Evolutionary conservation across 53 echinoderm and acorn worm species (phyloP), one percentile per base, ranked within the genome.

Genomic region (Mesocentrotus franciscanus): DNA sequence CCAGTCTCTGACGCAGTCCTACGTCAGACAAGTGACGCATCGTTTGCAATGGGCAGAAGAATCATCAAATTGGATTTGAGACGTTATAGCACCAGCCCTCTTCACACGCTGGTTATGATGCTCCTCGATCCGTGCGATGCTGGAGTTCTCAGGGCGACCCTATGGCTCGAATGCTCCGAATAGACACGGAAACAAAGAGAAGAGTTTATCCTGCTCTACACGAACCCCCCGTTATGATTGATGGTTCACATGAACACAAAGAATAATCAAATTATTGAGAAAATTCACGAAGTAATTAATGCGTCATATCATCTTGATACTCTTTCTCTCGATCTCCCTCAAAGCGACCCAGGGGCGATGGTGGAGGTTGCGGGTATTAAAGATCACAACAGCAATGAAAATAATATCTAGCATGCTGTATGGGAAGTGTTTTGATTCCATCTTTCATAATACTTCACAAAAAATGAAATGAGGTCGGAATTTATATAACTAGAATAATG

Each of bases 281-380:
- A 87, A n/a, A 87, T 87, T 87, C 87, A 58, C 29, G 26, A 87
- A 87, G 87, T 87, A 57, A 87, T 87, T 87, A 87, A 87, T 58
- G 87, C 87, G 57, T 27, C 87, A 87, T 87, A 87, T 57, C n/a
- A 58, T 57, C 12, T 87, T 87, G 87, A 87, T 87, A 58, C 87
- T 27, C 87, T 58, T 58, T 4, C 87, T 57, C 75, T 75, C 4
- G 15, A 56, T 30, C 85, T 8, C 20, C 85, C 5, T 57, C 26
- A 58, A 87, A 58, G 58, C n/a, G 15, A 87, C 59, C 87, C 87
- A 58, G n/a, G 64, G 87, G 58, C 58, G 58, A 1, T 56, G 10
- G 7, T 56, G 10, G 7, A 49, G 16, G 84, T 13, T 84, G 11
- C n/a, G 3, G 58, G 85, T n/a, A 11, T 75, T 75, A 33, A 33